A percentile compares a stretch with the other conserved stretches of the same genome.
Evolutionary conservation across 2,113 vertebrate species (phyloP).

Genomic region (Malurus cyaneus): DNA sequence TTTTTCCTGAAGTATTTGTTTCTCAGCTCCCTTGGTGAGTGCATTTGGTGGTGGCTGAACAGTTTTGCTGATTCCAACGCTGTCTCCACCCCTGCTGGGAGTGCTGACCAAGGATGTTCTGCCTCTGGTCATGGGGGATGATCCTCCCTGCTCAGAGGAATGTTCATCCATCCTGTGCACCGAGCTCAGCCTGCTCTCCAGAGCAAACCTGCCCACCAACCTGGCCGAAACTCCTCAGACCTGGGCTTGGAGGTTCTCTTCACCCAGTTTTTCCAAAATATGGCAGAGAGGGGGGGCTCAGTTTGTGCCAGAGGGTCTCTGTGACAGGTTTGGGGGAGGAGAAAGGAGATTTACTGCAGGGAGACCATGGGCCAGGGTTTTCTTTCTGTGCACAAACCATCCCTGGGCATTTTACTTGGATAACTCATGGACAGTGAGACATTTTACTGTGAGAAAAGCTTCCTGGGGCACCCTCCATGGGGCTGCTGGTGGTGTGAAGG

Average conservation of each 20-base stretch:
- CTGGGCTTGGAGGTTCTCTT: neutral
- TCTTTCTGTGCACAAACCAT: neutral
- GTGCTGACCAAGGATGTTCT: neutral
- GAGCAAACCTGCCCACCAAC: neutral
- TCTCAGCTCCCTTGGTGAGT: neutral
- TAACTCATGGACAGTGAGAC: neutral
- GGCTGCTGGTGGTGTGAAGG: neutral
- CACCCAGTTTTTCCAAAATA: neutral
- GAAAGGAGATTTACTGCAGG: neutral
- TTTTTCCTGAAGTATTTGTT: neutral
- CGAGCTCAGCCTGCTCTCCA: accelerated
- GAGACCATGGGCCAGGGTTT: neutral
- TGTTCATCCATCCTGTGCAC: neutral
- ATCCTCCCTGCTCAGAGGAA: neutral
- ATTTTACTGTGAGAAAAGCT: neutral
- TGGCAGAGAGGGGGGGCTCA: accelerated
- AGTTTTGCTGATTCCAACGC: neutral
- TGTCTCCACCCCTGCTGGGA: neutral
- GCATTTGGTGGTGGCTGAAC: neutral
- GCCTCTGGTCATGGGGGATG: neutral
- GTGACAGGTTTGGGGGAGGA: neutral
- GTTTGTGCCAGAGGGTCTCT: neutral
- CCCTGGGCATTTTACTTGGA: neutral
- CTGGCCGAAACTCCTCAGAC: neutral
- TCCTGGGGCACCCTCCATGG: neutral